Evolutionary conservation across 2,888 invertebrate genomes (phyloP).

Genomic region (Melangyna quadrimaculata): DNA sequence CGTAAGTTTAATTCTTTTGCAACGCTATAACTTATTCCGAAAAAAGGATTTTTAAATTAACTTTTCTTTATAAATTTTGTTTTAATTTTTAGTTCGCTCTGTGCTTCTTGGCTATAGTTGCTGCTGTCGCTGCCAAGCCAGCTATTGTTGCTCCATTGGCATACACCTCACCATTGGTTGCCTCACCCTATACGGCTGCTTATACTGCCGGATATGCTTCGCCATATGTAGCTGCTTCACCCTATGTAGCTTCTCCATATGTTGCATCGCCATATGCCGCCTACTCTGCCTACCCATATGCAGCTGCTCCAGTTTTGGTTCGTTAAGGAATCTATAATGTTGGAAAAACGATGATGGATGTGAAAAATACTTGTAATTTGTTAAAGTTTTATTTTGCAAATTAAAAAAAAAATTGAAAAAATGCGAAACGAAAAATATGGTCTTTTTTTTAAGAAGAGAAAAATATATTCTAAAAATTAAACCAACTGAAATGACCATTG

Average conservation of each 20-base stretch:
- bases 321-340: conserved; percentile 43
- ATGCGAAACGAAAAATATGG: background rate
- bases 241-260: conserved; percentile 55
- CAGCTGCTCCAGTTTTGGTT: conserved; percentile 52
- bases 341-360: background rate
- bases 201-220: conserved; percentile 46
- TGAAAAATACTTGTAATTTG: background rate
- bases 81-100: conserved; percentile 44
- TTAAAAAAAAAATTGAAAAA: conserved; percentile 13
- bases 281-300: conserved; percentile 64
- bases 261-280: conserved; percentile 62
- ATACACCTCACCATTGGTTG: conserved; percentile 56
- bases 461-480: background rate
- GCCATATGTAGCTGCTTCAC: conserved; percentile 49
- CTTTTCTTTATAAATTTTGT: background rate
- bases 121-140: conserved; percentile 62
- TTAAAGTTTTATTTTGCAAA: conserved; percentile 12
- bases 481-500: too few species aligned
- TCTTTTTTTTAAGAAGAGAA: background rate
- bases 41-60: background rate
- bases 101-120: conserved; percentile 58
- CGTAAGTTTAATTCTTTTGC: conserved; percentile 29
- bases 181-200: conserved; percentile 53
- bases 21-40: background rate
- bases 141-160: conserved; percentile 55